These are phyloP conservation scores for Eleutherodactylus coqui DNA, from an alignment of 2,797 vertebrate genomes.

Conservation along the genomic window DNA sequence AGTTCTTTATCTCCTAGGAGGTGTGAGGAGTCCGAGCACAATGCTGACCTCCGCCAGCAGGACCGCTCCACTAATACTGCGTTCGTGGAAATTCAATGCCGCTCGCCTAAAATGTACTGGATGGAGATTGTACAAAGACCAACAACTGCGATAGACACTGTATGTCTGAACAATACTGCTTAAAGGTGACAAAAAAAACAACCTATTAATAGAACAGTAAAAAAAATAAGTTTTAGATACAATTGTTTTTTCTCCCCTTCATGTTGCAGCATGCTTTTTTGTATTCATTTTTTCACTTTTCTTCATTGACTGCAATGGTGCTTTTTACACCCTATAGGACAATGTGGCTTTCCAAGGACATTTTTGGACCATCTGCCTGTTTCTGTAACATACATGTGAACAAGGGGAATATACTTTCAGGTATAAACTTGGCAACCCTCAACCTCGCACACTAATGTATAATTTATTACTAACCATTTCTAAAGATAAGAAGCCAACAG, in stretches of 20 bases:
- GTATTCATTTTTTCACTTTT: background rate
- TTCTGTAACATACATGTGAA: background rate
- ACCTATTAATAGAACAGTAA: background rate
- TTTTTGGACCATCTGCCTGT: background rate
- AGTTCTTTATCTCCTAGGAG: constrained; percentile 6
- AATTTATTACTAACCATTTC: background rate
- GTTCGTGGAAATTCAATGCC: background rate
- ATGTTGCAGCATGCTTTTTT: background rate
- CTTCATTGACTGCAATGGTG: background rate
- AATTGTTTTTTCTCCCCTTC: too few species aligned
- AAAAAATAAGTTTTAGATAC: background rate
- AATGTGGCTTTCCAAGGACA: background rate
- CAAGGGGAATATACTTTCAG: background rate
- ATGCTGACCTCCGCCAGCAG: constrained; percentile 10
- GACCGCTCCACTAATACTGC: background rate
- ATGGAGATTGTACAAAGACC: constrained; percentile 4
- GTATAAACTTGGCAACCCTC: background rate
- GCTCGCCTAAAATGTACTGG: background rate
- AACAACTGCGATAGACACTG: background rate
- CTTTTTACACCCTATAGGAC: background rate
- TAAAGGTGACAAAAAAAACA: background rate
- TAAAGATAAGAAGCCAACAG: too few species aligned
- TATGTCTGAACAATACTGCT: background rate
- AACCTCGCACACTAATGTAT: background rate
- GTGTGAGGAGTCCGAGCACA: background rate